Evolutionary conservation across 37 sponge, comb jelly and placozoan genomes (phyloP).

Genomic region (Agelas oroides): DNA sequence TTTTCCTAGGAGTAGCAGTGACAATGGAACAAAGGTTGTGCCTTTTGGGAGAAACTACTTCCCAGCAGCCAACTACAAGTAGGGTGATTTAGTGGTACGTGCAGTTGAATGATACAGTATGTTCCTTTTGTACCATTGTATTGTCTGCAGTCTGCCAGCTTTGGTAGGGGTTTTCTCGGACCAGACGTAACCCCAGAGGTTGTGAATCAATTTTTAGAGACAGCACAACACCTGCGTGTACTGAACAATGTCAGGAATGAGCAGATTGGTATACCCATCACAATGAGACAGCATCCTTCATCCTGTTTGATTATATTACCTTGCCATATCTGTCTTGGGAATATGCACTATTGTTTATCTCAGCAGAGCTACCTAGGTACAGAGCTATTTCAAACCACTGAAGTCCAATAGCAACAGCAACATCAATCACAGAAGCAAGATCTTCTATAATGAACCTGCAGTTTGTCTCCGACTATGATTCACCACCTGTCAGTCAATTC

Average conservation of each 20-base stretch:
- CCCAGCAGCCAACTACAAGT: no score
- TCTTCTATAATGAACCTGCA: no score
- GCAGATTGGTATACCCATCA: conserved; percentile 87
- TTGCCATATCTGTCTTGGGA: background rate
- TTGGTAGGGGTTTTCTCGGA: conserved; percentile 85
- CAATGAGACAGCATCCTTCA: conserved; percentile 84
- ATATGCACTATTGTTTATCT: background rate
- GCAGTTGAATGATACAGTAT: no score
- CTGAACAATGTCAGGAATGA: conserved; percentile 80
- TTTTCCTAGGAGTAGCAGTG: no score
- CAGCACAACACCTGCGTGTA: conserved; percentile 80
- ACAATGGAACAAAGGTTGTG: no score
- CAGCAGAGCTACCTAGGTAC: background rate
- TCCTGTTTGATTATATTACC: background rate
- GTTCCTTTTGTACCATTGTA: background rate
- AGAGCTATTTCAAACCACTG: no score
- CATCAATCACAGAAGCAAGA: no score
- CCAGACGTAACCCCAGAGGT: conserved; percentile 59
- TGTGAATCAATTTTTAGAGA: conserved; percentile 68
- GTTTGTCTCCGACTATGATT: no score
- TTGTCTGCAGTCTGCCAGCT: conserved; percentile 58
- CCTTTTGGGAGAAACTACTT: no score
- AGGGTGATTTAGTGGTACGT: no score
- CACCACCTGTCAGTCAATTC: no score
- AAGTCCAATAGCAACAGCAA: no score